These are phyloP conservation scores for Belgica antarctica DNA, from an alignment of 2,888 invertebrate species.

Conservation along the genomic window DNA sequence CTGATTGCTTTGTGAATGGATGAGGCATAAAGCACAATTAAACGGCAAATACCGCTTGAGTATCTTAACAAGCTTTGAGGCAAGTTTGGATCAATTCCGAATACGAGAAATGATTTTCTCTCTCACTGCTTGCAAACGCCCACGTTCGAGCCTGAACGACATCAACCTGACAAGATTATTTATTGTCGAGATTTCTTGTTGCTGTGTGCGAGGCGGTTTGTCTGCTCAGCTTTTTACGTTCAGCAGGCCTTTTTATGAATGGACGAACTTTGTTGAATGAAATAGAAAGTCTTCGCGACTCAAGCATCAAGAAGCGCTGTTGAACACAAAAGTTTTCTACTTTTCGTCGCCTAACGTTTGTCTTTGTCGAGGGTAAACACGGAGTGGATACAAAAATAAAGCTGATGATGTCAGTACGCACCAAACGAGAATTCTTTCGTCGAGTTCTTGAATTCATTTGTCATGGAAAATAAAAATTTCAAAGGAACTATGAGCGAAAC, in stretches of 20 bases:
- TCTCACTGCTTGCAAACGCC: constrained; percentile 24
- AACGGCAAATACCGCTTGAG: background rate
- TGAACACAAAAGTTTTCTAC: background rate
- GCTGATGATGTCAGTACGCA: background rate
- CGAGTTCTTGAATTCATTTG: constrained; percentile 20
- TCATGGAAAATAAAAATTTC: constrained; percentile 21
- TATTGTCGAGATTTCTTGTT: constrained; percentile 28
- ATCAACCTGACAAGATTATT: constrained; percentile 39
- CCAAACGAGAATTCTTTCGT: no score
- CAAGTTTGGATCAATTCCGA: no score
- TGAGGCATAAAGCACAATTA: constrained; percentile 13
- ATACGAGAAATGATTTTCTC: no score
- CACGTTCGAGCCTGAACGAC: background rate
- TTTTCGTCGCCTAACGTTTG: background rate
- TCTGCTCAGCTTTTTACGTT: constrained; percentile 11
- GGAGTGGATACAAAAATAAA: background rate
- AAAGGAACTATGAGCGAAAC: background rate
- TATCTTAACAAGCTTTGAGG: background rate
- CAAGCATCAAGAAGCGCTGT: background rate
- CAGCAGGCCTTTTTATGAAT: constrained; percentile 21
- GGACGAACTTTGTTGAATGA: constrained; percentile 23
- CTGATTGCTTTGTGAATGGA: no score
- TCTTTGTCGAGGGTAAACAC: constrained; percentile 11
- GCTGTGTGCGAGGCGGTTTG: constrained; percentile 26
- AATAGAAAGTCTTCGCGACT: constrained; percentile 24